Evolutionary conservation across 1,140 invertebrate species (phyloP).

Genomic region (Andrena cerasifolii): DNA sequence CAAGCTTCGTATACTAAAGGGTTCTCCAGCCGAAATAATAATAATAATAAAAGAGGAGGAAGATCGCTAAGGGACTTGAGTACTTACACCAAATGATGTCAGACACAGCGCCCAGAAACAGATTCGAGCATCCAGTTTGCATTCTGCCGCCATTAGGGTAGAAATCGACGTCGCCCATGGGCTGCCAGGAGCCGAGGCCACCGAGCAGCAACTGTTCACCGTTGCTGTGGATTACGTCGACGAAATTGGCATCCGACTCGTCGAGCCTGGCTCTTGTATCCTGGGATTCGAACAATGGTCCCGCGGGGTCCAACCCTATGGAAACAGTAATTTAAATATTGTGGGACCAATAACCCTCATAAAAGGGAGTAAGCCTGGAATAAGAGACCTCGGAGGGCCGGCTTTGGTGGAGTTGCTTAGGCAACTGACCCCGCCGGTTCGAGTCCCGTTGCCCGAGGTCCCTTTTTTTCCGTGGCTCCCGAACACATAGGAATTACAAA

Average conservation of each 20-base stretch:
- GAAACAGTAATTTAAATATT: slow-evolving; percentile 6
- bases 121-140: slow-evolving; percentile 91
- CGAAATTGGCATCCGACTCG: slow-evolving; percentile 93
- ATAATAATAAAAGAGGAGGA: too few species aligned
- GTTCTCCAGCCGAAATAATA: too few species aligned
- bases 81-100: slow-evolving; percentile 94
- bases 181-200: slow-evolving; percentile 91
- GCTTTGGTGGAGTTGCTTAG: too few species aligned
- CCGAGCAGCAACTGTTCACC: slow-evolving; percentile 94
- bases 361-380: too few species aligned
- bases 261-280: slow-evolving; percentile 91
- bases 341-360: too few species aligned
- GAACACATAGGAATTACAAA: too few species aligned
- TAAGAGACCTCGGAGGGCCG: too few species aligned
- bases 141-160: slow-evolving; percentile 95
- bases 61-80: too few species aligned
- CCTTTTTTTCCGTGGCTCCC: too few species aligned
- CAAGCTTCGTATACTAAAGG: too few species aligned
- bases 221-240: slow-evolving; percentile 97
- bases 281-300: slow-evolving; percentile 94
- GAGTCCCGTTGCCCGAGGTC: too few species aligned
- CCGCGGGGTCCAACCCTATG: slow-evolving; percentile 93
- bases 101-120: slow-evolving; percentile 94
- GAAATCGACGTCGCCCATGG: slow-evolving; percentile 95
- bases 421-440: too few species aligned